phyloP scores from a whole-genome alignment of 2,113 vertebrate genomes.

The Zosterops lateralis region DNA sequence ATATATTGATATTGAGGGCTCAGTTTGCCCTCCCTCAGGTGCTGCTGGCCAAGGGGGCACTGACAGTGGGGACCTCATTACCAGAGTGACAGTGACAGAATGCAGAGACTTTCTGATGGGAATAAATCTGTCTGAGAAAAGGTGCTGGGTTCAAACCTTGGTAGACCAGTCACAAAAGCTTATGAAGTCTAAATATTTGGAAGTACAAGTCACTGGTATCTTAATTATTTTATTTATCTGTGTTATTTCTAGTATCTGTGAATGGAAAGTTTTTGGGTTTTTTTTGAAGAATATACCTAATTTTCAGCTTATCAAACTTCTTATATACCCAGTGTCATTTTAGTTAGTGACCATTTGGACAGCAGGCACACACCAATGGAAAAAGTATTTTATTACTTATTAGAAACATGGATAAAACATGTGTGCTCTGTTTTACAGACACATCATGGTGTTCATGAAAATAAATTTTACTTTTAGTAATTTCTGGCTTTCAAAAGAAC shows the following conservation, averaged over 20 bases:
- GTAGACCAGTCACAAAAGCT: neutral
- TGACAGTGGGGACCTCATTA: neutral
- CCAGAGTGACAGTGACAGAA: neutral
- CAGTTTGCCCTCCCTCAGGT: neutral
- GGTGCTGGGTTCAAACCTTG: neutral
- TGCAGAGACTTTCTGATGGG: neutral
- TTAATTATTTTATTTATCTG: neutral
- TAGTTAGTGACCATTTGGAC: neutral
- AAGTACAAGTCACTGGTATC: neutral
- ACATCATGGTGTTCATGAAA: too few species aligned
- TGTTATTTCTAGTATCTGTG: neutral
- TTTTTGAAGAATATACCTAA: neutral
- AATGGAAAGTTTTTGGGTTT: neutral
- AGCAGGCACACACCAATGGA: neutral
- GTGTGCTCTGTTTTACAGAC: too few species aligned
- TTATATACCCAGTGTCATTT: neutral
- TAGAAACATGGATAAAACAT: neutral
- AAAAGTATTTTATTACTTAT: neutral
- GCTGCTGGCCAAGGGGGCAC: neutral
- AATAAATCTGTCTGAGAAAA: neutral
- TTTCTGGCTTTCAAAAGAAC: too few species aligned
- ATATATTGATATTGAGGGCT: neutral
- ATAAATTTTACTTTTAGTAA: too few species aligned
- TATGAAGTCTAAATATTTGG: neutral
- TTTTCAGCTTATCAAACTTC: neutral